Evolutionary conservation across 2,888 invertebrate species (phyloP), one percentile per base, ranked within the genome.

Genomic region (Lasioglossum morio): DNA sequence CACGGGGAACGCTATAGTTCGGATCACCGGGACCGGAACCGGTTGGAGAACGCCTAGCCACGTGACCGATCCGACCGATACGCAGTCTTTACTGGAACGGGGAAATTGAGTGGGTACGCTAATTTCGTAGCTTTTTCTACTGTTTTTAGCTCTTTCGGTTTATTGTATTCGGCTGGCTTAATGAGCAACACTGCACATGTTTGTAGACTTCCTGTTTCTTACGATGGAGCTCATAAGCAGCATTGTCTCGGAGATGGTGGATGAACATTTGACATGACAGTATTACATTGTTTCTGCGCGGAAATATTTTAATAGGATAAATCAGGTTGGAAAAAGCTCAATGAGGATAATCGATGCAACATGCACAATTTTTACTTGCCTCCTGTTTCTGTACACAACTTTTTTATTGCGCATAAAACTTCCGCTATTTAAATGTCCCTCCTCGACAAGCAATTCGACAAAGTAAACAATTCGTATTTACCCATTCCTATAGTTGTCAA

Each of bases 21-120:
- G 30, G 63, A 27, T 27, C 27, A 63, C 63, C 63, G 63, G 7
- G 63, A 63, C 63, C 63, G 63, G 63, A 63, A 63, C 63, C 63
- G 63, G 63, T 63, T 63, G 5, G 14, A 27, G 60, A 53, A 53
- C 48, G 48, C 23, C 23, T 53, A 0, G 48, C 48, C 60, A 14
- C 27, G 27, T 60, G 63, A 16, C 63, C 30, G 30, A 63, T 63
- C 30, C 30, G 63, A 16, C 27, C 66, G 66, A 69, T 69, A n/a
- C 53, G 53, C 23, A 10, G 23, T 53, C 53, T 8, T 53, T 8
- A 53, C 53, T 10, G 53, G 53, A 53, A 53, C 10, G 23, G 23
- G 23, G 53, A 53, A 53, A 53, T n/a, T 53, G 10, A 53, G 23
- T 53, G 53, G 23, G 1, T 53, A 23, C 7, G 23, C 53, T 53